Evolutionary conservation across 92 coral and sea anemone species (phyloP).

Genomic region (Parazoanthus swiftii): DNA sequence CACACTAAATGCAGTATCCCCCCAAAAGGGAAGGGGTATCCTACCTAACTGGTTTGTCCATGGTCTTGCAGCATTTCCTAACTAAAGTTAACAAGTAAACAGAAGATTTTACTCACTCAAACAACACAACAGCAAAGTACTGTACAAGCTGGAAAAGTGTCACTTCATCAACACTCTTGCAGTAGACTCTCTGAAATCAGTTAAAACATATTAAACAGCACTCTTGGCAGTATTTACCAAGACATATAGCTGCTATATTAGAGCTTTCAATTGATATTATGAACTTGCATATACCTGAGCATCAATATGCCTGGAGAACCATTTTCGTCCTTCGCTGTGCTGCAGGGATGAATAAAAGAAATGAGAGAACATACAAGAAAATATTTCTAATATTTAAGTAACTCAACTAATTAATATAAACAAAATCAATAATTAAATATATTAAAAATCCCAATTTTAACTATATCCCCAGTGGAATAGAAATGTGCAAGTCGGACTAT

Average conservation of each 20-base stretch:
- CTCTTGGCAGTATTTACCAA: not conserved
- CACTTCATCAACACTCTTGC: constrained; percentile 89
- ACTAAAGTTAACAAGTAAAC: not conserved
- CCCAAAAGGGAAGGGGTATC: not conserved
- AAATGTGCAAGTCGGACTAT: no score
- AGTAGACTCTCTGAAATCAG: constrained; percentile 76
- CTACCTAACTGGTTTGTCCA: not conserved
- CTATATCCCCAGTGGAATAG: no score
- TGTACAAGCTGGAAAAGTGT: constrained; percentile 91
- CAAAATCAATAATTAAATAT: no score
- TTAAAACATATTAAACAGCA: not conserved
- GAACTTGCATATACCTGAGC: constrained; percentile 54
- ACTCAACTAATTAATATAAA: no score
- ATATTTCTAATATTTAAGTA: no score
- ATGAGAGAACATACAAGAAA: no score
- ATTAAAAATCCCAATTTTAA: no score
- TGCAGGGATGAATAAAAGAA: constrained; percentile 9
- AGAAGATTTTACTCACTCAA: constrained; percentile 80
- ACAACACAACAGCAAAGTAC: constrained; percentile 94
- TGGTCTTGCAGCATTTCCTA: not conserved
- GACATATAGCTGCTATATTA: not conserved
- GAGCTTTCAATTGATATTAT: not conserved
- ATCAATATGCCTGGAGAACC: constrained; percentile 82
- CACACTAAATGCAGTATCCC: no score
- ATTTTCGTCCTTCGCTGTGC: constrained; percentile 74